These are phyloP conservation scores for Cinclus mexicanus DNA, from an alignment of 2,113 vertebrate species.

Conservation along the genomic window DNA sequence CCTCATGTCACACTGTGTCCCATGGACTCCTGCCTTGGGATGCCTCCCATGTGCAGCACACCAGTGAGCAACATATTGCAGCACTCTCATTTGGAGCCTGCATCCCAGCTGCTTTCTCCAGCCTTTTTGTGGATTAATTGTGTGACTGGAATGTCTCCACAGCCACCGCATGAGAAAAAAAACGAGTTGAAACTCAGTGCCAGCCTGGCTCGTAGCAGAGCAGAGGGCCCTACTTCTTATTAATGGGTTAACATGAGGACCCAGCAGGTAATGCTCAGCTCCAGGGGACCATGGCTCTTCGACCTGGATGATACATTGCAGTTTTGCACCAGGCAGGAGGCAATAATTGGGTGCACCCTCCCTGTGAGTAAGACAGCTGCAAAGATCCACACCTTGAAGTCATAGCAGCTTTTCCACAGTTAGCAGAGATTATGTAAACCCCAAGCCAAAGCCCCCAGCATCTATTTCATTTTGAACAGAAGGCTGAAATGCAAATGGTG, in stretches of 20 bases:
- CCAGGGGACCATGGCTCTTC: background rate
- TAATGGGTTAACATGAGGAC: background rate
- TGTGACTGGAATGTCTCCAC: background rate
- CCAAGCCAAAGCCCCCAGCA: background rate
- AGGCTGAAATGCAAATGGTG: background rate
- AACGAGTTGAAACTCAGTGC: background rate
- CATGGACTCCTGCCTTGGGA: background rate
- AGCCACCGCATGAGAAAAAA: background rate
- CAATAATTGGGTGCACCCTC: background rate
- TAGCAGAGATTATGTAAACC: background rate
- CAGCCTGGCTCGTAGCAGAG: background rate
- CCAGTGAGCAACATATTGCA: background rate
- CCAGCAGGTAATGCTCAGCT: background rate
- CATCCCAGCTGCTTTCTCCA: background rate
- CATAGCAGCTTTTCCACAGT: background rate
- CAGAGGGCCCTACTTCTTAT: background rate
- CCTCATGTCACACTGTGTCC: rapidly evolving
- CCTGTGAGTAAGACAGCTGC: background rate
- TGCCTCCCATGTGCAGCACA: background rate
- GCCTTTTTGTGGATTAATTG: background rate
- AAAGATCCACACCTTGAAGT: constrained; percentile 4
- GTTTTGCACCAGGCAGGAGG: background rate
- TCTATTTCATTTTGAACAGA: constrained; percentile 16
- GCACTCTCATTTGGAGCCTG: background rate
- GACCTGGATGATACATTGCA: background rate